Base-by-base conservation (phyloP, 2,797 vertebrate genomes). In the Monodelphis domestica region DNA sequence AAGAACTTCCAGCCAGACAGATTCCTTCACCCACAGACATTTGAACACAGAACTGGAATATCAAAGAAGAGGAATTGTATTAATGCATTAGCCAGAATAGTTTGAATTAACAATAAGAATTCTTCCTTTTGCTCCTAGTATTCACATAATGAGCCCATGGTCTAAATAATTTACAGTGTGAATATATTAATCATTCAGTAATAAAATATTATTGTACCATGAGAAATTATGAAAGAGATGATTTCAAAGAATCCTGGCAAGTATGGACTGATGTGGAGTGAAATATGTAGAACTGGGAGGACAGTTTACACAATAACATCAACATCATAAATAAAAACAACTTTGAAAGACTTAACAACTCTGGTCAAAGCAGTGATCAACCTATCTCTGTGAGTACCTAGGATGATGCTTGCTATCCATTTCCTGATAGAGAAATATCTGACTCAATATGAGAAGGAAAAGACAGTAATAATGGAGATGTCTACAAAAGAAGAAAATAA, bases 21-120 rank as follows among this genome's bases (percentile, higher is more conserved):
- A 99, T 90, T 10, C 98, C 99, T 0, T 98, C 98, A 2, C 98
- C 98, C 17, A 98, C 97, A 0, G 97, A 97, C 97, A 99, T 98
- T 38, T 96, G 98, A 90, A 99, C 98, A 38, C 98, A 99, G 97
- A 98, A 99, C 99, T 99, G 98, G 95, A 98, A 97, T 0, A 24
- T 29, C 50, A 92, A 9, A 57, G 56, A 89, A 91, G 30, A 56
- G 94, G 88, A 95, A 50, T 89, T 30, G 12, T 5, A 70, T 95
- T 84, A 84, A 84, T 45, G 21, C 24, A 45, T 10, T 11, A 12
- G 21, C 50, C 53, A 93, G 93, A 91, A 91, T 33, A 50, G 28
- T 87, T 89, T 38, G 78, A 78, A 21, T 54, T n/a, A 38, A 50
- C 4, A 29, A 15, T 10, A 53, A 89, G 87, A 45, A 84, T 84